These are phyloP conservation scores for Zophobas morio DNA, from an alignment of 1,140 invertebrate species.

Conservation along the genomic window DNA sequence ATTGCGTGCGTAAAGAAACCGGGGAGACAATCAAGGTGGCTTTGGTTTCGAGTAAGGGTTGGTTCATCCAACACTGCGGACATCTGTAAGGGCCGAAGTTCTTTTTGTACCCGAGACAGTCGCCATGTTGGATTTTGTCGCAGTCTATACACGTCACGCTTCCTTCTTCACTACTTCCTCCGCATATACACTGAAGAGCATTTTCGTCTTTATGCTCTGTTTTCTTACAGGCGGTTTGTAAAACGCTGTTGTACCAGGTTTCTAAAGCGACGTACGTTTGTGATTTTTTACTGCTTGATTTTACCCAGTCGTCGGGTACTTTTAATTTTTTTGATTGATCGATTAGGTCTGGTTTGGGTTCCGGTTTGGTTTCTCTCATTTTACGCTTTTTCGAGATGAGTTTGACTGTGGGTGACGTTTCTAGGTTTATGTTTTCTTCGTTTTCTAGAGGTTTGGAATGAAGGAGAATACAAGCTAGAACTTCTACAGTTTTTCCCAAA, in stretches of 20 bases:
- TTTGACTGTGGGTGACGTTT: slow-evolving; percentile 11
- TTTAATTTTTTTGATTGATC: slow-evolving; percentile 51
- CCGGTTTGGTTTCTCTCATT: background rate
- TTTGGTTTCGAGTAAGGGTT: slow-evolving; percentile 70
- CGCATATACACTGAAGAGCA: slow-evolving; percentile 64
- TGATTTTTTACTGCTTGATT: slow-evolving; percentile 50
- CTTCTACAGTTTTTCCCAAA: slow-evolving; percentile 86
- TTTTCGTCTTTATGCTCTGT: slow-evolving; percentile 32
- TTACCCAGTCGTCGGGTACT: slow-evolving; percentile 52
- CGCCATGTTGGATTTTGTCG: slow-evolving; percentile 73
- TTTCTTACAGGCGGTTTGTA: slow-evolving; percentile 50
- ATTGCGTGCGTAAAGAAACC: slow-evolving; percentile 78
- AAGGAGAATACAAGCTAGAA: slow-evolving; percentile 78
- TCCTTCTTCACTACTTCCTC: slow-evolving; percentile 61
- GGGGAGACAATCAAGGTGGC: slow-evolving; percentile 86
- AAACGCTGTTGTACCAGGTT: slow-evolving; percentile 57
- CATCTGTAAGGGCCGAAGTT: slow-evolving; percentile 70
- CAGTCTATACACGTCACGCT: slow-evolving; percentile 72
- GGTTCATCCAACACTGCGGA: slow-evolving; percentile 75
- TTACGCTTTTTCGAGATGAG: slow-evolving; percentile 21
- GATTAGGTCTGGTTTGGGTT: slow-evolving; percentile 10
- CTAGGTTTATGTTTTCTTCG: background rate
- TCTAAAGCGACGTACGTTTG: slow-evolving; percentile 56
- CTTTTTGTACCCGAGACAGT: slow-evolving; percentile 73
- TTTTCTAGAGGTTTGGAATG: slow-evolving; percentile 67